Conservation (phyloP, 2,888 invertebrate species). For the Patella ulyssiponensis region DNA sequence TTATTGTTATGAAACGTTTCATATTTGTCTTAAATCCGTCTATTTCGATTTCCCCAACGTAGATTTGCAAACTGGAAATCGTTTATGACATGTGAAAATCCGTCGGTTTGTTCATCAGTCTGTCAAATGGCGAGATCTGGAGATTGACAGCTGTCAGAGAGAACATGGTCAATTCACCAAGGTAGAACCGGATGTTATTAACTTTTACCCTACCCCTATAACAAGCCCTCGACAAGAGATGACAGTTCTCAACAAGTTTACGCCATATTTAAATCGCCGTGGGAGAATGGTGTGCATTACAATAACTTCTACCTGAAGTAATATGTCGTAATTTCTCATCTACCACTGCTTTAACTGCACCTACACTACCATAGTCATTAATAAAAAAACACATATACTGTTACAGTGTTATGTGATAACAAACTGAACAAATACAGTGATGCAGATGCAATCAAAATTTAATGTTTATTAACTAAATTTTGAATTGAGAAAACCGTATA, state of each 20-base stretch:
- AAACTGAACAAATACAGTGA: no score
- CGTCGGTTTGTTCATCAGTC: neutral
- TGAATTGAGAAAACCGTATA: no score
- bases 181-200: slow-evolving; percentile 2
- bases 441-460: no score
- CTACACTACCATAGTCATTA: no score
- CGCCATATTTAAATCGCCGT: neutral
- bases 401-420: no score
- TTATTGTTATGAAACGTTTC: no score
- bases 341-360: no score
- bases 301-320: no score
- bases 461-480: no score
- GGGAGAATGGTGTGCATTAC: neutral
- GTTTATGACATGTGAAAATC: neutral
- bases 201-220: neutral
- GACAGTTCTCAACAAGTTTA: slow-evolving; percentile 10
- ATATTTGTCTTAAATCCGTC: no score
- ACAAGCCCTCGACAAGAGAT: neutral
- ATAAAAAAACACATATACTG: no score
- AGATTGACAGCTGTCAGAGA: slow-evolving; percentile 7
- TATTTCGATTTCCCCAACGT: no score
- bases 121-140: neutral
- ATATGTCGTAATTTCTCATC: slow-evolving; percentile 5
- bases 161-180: neutral
- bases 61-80: neutral